phyloP scores from a whole-genome alignment of 2,113 vertebrate genomes.

The Eretmodus cyanostictus region DNA sequence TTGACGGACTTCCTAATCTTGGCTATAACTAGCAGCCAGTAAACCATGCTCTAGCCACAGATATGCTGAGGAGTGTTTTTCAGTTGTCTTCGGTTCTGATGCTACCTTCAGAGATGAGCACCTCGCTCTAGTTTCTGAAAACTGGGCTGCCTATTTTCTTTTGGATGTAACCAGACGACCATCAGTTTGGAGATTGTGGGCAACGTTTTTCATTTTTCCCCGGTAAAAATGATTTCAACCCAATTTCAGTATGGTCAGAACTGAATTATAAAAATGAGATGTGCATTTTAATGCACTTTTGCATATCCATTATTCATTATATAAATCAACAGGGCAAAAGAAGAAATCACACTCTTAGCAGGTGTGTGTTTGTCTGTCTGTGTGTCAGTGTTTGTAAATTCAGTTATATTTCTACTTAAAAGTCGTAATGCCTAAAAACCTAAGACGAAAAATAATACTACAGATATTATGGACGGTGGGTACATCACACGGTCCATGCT shows the following conservation, averaged over 20 bases:
- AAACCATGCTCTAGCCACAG: neutral
- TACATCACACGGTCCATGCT: neutral
- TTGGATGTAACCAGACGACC: neutral
- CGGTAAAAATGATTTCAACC: neutral
- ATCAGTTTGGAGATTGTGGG: neutral
- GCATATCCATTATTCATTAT: neutral
- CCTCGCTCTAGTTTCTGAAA: neutral
- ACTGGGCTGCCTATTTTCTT: neutral
- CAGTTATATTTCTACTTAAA: neutral
- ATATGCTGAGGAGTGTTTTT: neutral
- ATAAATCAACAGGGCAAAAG: neutral
- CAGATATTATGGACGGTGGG: neutral
- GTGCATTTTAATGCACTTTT: neutral
- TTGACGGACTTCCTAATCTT: neutral
- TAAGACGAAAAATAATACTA: neutral
- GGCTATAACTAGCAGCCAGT: neutral
- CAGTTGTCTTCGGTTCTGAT: neutral
- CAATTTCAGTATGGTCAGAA: neutral
- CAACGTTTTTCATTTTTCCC: neutral
- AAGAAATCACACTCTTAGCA: neutral
- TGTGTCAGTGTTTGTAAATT: neutral
- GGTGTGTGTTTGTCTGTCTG: neutral
- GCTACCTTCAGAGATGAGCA: neutral
- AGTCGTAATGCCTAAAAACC: neutral
- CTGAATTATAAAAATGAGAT: neutral